These are phyloP conservation scores for Cosmia pyralina DNA, from an alignment of 2,888 invertebrate genomes.

Conservation along the genomic window DNA sequence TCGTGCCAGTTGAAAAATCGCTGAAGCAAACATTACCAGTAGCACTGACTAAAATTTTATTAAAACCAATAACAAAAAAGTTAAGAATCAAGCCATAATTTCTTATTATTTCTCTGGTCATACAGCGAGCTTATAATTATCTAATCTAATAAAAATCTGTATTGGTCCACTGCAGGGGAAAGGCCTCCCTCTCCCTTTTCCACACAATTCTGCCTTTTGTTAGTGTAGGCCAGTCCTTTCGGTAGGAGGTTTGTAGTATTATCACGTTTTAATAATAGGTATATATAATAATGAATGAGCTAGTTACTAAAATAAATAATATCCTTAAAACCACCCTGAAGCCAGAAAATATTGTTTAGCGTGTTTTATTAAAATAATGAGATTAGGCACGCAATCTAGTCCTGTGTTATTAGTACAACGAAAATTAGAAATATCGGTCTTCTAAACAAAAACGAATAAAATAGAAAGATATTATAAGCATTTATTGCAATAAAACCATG, in stretches of 20 bases:
- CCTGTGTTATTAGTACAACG: not conserved
- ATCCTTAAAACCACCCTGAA: not conserved
- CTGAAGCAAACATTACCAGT: conserved; percentile 25
- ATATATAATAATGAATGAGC: not conserved
- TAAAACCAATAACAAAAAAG: conserved; percentile 10
- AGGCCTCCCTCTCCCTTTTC: no score
- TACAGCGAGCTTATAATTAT: no score
- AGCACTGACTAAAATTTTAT: conserved; percentile 21
- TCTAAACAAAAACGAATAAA: not conserved
- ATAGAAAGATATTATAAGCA: not conserved
- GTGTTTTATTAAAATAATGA: conserved; percentile 1
- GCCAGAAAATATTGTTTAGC: not conserved
- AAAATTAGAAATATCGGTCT: not conserved
- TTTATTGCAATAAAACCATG: not conserved
- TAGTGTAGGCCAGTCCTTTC: no score
- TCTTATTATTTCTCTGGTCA: no score
- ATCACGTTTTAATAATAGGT: not conserved
- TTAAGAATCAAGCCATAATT: no score
- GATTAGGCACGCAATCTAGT: conserved; percentile 15
- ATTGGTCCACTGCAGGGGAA: no score
- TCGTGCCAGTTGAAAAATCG: conserved; percentile 43
- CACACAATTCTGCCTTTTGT: no score
- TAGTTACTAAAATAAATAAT: conserved; percentile 7
- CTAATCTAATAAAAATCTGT: no score
- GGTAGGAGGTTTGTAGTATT: no score